A percentile compares a stretch with the other conserved stretches of the same genome.
phyloP scores from a whole-genome alignment of 2,797 vertebrate genomes.

The Apodemus agrarius region DNA sequence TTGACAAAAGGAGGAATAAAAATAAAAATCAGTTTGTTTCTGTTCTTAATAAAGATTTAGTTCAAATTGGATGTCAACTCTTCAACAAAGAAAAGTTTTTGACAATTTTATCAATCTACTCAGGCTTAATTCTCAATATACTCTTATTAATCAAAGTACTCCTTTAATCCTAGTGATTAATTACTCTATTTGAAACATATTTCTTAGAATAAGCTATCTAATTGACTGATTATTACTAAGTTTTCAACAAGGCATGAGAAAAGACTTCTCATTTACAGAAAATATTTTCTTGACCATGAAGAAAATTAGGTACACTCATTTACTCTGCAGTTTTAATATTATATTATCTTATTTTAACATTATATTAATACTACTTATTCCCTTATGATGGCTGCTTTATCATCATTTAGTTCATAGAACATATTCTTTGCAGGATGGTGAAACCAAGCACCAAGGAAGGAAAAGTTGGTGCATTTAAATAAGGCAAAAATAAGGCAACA shows the following conservation, averaged over 20 bases:
- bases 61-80: background rate
- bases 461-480: constrained; percentile 69
- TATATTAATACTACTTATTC: background rate
- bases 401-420: background rate
- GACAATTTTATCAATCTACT: background rate
- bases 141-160: background rate
- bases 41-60: background rate
- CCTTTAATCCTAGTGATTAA: background rate
- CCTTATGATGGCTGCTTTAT: background rate
- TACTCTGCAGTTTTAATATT: background rate
- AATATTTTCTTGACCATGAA: background rate
- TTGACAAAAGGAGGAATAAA: background rate
- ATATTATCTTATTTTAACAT: background rate
- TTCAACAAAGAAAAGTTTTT: background rate
- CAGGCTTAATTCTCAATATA: background rate
- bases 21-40: background rate
- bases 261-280: background rate
- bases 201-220: background rate
- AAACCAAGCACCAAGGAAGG: background rate
- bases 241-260: background rate
- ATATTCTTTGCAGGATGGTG: constrained; percentile 29
- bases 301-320: constrained; percentile 36
- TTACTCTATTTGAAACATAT: background rate
- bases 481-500: background rate
- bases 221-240: background rate